These are phyloP conservation scores for Arrhamphus sclerolepis DNA, from an alignment of 2,797 vertebrate genomes.

Conservation along the genomic window DNA sequence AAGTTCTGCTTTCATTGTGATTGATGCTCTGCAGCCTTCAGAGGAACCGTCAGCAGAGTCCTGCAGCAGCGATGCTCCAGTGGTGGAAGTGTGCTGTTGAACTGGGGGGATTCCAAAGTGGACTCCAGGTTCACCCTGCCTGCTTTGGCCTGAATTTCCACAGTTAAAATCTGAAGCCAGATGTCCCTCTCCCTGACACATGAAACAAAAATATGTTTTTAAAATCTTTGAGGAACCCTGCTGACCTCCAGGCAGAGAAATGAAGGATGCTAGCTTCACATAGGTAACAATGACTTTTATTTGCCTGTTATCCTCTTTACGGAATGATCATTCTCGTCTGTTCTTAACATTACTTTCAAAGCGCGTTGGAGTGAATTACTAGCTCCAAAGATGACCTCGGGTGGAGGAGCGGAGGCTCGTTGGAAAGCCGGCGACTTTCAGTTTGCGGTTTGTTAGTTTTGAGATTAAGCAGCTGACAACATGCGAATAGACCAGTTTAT, in stretches of 20 bases:
- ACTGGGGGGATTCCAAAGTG: slow-evolving; percentile 12
- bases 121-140: neutral
- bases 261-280: neutral
- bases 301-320: neutral
- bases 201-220: neutral
- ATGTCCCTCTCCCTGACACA: neutral
- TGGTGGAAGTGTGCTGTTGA: too few relatives aligned
- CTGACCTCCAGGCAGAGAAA: neutral
- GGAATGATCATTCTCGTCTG: slow-evolving; percentile 10
- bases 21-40: slow-evolving; percentile 39
- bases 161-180: neutral
- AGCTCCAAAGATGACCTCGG: slow-evolving; percentile 20
- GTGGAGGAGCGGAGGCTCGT: slow-evolving; percentile 46
- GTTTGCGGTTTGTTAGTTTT: slow-evolving; percentile 71
- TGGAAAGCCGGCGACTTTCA: slow-evolving; percentile 57
- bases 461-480: slow-evolving; percentile 72
- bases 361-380: slow-evolving; percentile 11
- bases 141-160: slow-evolving; percentile 1
- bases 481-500: slow-evolving; percentile 76
- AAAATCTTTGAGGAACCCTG: neutral
- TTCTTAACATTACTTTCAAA: slow-evolving; percentile 12
- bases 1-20: slow-evolving; percentile 34
- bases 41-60: slow-evolving; percentile 25
- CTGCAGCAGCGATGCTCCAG: slow-evolving; percentile 27
- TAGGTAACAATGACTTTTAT: neutral